Base-by-base conservation (phyloP, 2,888 invertebrate genomes). In the Seira musarum region DNA sequence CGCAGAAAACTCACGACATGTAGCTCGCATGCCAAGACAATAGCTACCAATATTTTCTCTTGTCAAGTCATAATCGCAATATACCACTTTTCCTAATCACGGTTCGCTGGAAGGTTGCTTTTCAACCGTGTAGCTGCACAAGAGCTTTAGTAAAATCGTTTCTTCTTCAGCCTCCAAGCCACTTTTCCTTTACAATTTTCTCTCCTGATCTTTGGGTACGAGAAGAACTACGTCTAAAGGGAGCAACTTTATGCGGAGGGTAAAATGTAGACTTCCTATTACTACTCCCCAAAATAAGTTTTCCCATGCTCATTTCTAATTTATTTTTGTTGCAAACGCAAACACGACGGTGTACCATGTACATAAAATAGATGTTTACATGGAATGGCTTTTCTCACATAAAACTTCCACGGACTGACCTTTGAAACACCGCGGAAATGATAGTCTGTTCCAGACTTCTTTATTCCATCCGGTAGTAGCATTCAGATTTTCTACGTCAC, bases 41-140 rank as follows among this genome's bases (percentile, higher is more conserved):
- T 76, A 76, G 76, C 76, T 76, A 66, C 68, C 76, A 76, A 76
- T 76, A 76, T 76, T 76, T 76, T 76, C 64, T 35, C 76, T 70
- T 76, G 76, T 76, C 76, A 76, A 76, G 76, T 76, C 76, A 76
- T 76, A 76, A 76, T 76, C 76, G 76, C 76, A 76, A 76, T 76
- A 76, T 76, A 76, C 76, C 76, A 76, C 76, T 76, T 69, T 76
- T 70, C 76, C 76, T 76, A 76, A 76, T 76, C 76, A 69, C 70
- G 70, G 69, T 57, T 53, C 17, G 72, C 46, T 65, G 13, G 49
- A 65, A 53, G 53, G 53, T 53, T 53, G 53, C 24, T 61, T 61
- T 24, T 22, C 13, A 24, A 61, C 21, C 24, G 61, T 22, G 24
- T 61, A 61, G 21, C 17, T 13, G 19, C 10, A 61, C 64, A 24